A percentile compares a stretch with the other conserved stretches of the same genome.
Evolutionary conservation across 1,140 invertebrate species (phyloP).

Genomic region (Diplogasteroides magnus): DNA sequence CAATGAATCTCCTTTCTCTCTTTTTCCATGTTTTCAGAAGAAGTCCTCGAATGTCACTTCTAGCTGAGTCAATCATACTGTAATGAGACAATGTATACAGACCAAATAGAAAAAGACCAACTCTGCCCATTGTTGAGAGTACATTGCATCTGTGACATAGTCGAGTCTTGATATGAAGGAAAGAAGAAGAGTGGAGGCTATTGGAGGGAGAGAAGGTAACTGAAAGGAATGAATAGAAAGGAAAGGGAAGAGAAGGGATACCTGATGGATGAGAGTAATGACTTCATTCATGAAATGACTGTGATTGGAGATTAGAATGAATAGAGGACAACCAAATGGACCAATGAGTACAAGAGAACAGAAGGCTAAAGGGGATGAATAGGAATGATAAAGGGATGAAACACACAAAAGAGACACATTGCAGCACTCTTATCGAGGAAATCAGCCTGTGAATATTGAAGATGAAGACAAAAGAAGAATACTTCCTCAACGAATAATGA

Average conservation of each 20-base stretch:
- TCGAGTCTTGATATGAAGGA: neutral
- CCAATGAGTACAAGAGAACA: neutral
- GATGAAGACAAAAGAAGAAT: neutral
- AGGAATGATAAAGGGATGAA: too few relatives aligned
- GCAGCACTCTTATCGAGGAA: neutral
- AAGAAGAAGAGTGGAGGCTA: neutral
- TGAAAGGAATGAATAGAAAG: neutral
- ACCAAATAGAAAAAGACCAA: neutral
- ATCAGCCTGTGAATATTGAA: neutral
- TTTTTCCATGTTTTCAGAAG: neutral
- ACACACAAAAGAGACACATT: neutral
- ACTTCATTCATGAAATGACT: neutral
- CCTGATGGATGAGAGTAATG: neutral
- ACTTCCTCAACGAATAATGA: neutral
- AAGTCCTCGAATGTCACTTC: neutral
- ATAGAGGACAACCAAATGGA: neutral
- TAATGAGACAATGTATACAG: neutral
- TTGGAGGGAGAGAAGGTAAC: neutral
- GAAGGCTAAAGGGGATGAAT: neutral
- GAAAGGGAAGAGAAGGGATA: neutral
- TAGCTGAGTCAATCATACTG: neutral
- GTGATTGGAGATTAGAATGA: neutral
- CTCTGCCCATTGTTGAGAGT: neutral
- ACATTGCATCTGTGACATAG: neutral
- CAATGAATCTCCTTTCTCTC: neutral